Conservation (phyloP, 1,140 invertebrate species). For the Halesus radiatus region DNA sequence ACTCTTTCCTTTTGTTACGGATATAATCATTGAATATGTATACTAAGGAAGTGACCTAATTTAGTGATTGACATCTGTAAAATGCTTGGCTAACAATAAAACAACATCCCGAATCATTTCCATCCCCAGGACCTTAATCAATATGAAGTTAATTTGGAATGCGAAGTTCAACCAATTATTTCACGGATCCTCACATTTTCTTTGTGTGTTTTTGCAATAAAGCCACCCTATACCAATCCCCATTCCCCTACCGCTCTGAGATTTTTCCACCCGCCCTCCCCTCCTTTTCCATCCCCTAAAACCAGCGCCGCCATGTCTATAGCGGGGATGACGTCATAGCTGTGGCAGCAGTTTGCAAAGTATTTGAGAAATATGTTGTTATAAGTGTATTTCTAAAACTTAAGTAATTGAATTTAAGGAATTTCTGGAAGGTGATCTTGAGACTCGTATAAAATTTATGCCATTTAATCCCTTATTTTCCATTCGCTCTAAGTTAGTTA, state of each 20-base stretch:
- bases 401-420: background rate
- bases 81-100: too few species aligned
- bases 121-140: background rate
- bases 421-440: too few species aligned
- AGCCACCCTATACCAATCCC: too few species aligned
- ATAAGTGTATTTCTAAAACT: background rate
- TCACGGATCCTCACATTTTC: conserved; percentile 10
- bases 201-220: conserved; percentile 31
- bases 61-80: too few species aligned
- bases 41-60: too few species aligned
- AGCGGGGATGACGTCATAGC: conserved; percentile 18
- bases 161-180: background rate
- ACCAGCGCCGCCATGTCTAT: conserved; percentile 29
- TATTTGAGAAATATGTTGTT: background rate
- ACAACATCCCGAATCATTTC: too few species aligned
- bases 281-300: background rate
- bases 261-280: background rate
- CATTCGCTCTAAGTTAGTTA: too few species aligned
- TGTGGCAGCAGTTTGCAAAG: conserved; percentile 12
- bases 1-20: too few species aligned
- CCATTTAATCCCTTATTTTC: too few species aligned
- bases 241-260: background rate
- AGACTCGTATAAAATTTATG: too few species aligned
- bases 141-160: background rate
- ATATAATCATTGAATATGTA: too few species aligned